Evolutionary conservation across 2,113 vertebrate genomes (phyloP).

Genomic region (Aegypius monachus): DNA sequence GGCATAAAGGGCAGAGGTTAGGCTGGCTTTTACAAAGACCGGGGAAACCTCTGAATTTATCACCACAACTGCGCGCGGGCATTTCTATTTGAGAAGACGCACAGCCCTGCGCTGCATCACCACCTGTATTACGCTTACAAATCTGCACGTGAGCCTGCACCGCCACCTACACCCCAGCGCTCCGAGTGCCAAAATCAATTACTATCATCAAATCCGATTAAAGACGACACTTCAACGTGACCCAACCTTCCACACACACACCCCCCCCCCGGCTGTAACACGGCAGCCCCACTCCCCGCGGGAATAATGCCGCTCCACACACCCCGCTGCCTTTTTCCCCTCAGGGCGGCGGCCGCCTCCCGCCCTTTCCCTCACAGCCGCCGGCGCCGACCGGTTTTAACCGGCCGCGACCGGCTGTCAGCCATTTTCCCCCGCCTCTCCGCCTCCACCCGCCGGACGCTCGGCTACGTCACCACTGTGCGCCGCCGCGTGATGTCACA

Average conservation of each 20-base stretch:
- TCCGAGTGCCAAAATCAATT: too few species aligned
- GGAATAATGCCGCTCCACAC: neutral
- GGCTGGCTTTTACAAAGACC: too few species aligned
- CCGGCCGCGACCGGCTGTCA: neutral
- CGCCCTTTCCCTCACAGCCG: neutral
- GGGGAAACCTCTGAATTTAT: too few species aligned
- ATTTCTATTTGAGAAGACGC: too few species aligned
- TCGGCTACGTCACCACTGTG: accelerated
- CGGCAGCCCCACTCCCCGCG: neutral
- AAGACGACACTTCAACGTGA: too few species aligned
- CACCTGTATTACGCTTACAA: accelerated
- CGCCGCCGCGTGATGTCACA: accelerated
- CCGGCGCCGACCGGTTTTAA: neutral
- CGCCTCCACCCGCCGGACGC: neutral
- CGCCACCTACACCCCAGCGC: accelerated
- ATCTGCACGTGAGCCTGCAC: accelerated
- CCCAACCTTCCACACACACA: neutral
- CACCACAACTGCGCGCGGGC: accelerated
- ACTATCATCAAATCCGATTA: too few species aligned
- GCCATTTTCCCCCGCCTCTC: neutral
- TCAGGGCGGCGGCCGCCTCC: neutral
- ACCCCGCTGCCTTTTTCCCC: neutral
- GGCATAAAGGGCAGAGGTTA: neutral
- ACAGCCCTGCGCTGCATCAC: accelerated
- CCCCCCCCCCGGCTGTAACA: too few species aligned